Conservation (phyloP, 2,113 vertebrate species). For the Mustelus asterias region DNA sequence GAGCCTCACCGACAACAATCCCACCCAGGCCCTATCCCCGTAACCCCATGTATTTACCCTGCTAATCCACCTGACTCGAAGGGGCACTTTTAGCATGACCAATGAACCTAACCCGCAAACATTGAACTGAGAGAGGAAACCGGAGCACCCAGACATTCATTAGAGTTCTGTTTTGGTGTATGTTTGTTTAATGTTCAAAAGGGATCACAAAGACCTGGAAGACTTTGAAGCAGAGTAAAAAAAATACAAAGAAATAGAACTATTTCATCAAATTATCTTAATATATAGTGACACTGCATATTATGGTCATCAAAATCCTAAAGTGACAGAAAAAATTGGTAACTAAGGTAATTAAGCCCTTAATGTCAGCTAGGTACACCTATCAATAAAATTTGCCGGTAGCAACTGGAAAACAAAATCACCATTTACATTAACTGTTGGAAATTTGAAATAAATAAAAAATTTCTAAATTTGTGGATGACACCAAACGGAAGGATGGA, state of each 20-base stretch:
- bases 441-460: too few relatives aligned
- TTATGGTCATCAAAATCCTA: neutral
- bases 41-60: too few relatives aligned
- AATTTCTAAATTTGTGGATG: too few relatives aligned
- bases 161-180: neutral
- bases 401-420: neutral
- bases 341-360: neutral
- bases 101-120: too few relatives aligned
- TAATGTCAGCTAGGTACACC: neutral
- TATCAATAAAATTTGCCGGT: neutral
- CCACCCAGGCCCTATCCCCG: too few relatives aligned
- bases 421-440: too few relatives aligned
- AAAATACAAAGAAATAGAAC: neutral
- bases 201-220: neutral
- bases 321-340: neutral
- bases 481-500: too few relatives aligned
- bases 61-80: too few relatives aligned
- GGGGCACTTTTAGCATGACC: too few relatives aligned
- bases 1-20: too few relatives aligned
- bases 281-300: neutral
- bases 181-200: neutral
- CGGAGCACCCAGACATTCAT: too few relatives aligned
- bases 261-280: neutral
- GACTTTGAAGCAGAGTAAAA: neutral
- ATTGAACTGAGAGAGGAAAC: too few relatives aligned